These are phyloP conservation scores for Lutraria lutraria DNA, from an alignment of 2,888 invertebrate genomes.

Conservation along the genomic window DNA sequence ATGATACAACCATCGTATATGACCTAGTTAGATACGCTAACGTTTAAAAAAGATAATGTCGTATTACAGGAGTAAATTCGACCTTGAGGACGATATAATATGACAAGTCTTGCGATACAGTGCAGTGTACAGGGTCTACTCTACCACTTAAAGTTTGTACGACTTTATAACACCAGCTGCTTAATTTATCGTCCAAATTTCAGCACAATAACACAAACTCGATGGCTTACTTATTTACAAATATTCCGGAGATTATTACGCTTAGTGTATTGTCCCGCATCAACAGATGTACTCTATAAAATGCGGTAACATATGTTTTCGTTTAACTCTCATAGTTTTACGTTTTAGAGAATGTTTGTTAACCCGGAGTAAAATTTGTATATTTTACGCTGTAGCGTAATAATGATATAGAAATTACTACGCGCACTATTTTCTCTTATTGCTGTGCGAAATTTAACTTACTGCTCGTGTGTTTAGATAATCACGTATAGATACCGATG, in stretches of 20 bases:
- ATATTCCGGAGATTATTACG: not conserved
- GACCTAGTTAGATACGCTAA: conserved; percentile 11
- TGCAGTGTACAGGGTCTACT: not conserved
- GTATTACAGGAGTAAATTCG: conserved; percentile 1
- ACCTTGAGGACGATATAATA: not conserved
- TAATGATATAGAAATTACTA: conserved; percentile 34
- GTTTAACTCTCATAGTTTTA: conserved; percentile 23
- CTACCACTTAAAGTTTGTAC: not conserved
- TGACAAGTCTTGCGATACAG: not conserved
- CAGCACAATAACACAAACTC: not conserved
- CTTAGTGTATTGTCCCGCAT: not conserved
- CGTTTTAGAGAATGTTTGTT: conserved; percentile 16
- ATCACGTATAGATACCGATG: no score
- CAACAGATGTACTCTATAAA: conserved; percentile 21
- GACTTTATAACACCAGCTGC: not conserved
- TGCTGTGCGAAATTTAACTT: not conserved
- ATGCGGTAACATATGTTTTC: conserved; percentile 34
- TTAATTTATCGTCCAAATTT: not conserved
- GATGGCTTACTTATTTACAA: not conserved
- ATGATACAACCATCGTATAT: not conserved
- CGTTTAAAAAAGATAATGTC: not conserved
- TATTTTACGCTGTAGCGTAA: conserved; percentile 31
- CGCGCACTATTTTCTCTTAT: conserved; percentile 28
- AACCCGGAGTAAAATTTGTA: not conserved
- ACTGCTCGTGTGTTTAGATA: no score